phyloP scores from a whole-genome alignment of 2,888 invertebrate genomes.

The Athripsodes cinereus region DNA sequence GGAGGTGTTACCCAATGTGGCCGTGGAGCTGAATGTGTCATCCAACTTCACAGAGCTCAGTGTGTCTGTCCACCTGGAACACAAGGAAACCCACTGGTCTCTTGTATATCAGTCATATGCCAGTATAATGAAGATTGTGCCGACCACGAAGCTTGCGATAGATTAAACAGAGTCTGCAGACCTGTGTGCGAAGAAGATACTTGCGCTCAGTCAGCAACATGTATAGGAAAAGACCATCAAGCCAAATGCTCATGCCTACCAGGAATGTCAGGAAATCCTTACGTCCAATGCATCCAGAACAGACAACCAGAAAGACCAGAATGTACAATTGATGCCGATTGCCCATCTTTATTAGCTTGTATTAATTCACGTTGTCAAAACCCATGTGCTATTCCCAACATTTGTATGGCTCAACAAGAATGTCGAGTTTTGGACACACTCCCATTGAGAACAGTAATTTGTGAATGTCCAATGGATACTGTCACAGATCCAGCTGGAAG shows the following conservation, averaged over 20 bases:
- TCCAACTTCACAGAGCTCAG: slow-evolving; percentile 68
- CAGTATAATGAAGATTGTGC: slow-evolving; percentile 88
- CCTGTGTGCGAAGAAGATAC: slow-evolving; percentile 77
- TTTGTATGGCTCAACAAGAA: slow-evolving; percentile 71
- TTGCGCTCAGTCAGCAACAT: slow-evolving; percentile 74
- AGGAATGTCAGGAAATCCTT: slow-evolving; percentile 75
- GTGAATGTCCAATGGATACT: slow-evolving; percentile 79
- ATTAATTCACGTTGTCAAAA: slow-evolving; percentile 70
- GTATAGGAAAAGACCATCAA: slow-evolving; percentile 68
- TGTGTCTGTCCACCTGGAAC: slow-evolving; percentile 81
- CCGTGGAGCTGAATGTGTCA: slow-evolving; percentile 69
- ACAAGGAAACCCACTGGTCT: slow-evolving; percentile 74
- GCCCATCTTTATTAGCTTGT: slow-evolving; percentile 68
- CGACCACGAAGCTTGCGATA: slow-evolving; percentile 76
- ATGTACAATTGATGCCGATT: slow-evolving; percentile 72
- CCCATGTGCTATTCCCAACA: slow-evolving; percentile 64
- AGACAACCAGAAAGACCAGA: slow-evolving; percentile 47
- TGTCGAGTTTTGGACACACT: slow-evolving; percentile 73
- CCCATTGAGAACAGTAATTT: slow-evolving; percentile 78
- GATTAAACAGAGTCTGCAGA: slow-evolving; percentile 75
- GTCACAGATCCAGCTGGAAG: slow-evolving; percentile 66
- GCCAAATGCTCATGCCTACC: slow-evolving; percentile 70
- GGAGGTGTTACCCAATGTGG: slow-evolving; percentile 63
- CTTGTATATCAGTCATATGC: slow-evolving; percentile 77
- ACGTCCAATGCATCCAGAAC: slow-evolving; percentile 56